Evolutionary conservation across 2,888 invertebrate species (phyloP), one percentile per base, ranked within the genome.

Genomic region (Tachina grossa): DNA sequence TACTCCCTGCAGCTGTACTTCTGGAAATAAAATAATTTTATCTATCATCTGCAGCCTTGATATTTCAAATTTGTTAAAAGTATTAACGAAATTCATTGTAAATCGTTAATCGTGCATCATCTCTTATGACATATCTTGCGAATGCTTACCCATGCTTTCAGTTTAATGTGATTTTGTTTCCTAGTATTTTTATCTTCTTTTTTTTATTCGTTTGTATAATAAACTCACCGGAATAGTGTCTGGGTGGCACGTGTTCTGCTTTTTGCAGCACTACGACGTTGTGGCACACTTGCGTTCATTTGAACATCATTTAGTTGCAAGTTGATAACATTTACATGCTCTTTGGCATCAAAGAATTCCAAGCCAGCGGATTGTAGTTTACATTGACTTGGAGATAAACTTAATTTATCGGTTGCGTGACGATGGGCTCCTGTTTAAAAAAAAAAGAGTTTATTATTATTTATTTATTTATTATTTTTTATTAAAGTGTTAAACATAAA

Each of bases 171-270:
- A 63, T 19, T 65, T 43, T 43, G 39, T 55, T 49, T 19, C 14
- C 2, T 19, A 22, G 11, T 49, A 65, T 75, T 57, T 59, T 66
- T 51, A 8, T 41, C 61, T 47, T 78, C 57, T 55, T 47, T 72
- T 31, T 41, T 61, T 69, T 61, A 10, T 31, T 31, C 6, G 16
- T 75, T 77, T 65, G 53, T 53, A 69, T 74, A 53, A 77, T 84
- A 69, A 81, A 84, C 86, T 84, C 84, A 92, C 92, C 92, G 90
- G 85, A 92, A 92, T 63, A 91, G 89, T 8, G 92, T 91, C 75
- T 92, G 92, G 39, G 92, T 92, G 69, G 88, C 89, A 76, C 91
- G 88, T 79, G 91, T 89, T 77, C 86, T 90, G 41, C 86, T 84
- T 47, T 63, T 74, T 31, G 13, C 31, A 61, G 57, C 47, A 5